These are phyloP conservation scores for Brachionus rubens DNA, from an alignment of 1,140 invertebrate species.

Conservation along the genomic window DNA sequence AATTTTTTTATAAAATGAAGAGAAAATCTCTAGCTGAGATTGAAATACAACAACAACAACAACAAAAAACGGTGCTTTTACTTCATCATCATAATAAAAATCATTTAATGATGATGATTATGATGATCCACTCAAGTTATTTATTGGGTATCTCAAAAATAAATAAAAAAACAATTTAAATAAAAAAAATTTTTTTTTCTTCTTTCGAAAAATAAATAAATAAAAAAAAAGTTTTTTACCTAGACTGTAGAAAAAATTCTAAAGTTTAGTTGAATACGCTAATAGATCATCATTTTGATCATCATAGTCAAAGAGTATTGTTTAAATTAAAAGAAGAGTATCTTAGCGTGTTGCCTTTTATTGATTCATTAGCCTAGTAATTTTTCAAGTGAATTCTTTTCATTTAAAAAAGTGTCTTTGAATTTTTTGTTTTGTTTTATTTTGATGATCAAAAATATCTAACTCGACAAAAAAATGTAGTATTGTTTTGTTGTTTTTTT, in stretches of 20 bases:
- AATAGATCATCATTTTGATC: conserved; percentile 40
- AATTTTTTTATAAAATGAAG: not conserved
- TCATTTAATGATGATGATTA: conserved; percentile 8
- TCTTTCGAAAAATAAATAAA: conserved; percentile 11
- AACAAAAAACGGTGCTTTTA: not conserved
- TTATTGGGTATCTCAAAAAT: conserved; percentile 40
- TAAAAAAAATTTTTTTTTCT: not conserved
- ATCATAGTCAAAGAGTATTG: too few relatives aligned
- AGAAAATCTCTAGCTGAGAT: not conserved
- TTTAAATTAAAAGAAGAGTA: conserved; percentile 35
- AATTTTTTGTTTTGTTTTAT: too few relatives aligned
- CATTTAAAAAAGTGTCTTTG: not conserved
- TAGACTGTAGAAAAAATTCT: conserved; percentile 15
- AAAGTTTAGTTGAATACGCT: conserved; percentile 37
- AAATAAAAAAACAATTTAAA: conserved; percentile 28
- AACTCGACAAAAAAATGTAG: too few relatives aligned
- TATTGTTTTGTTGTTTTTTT: too few relatives aligned
- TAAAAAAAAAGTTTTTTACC: conserved; percentile 28
- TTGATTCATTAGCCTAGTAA: conserved; percentile 41
- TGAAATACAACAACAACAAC: not conserved
- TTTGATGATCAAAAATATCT: too few relatives aligned
- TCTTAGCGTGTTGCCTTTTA: conserved; percentile 40
- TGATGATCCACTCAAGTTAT: conserved; percentile 15
- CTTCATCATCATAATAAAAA: not conserved
- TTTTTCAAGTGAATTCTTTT: conserved; percentile 1